These are phyloP conservation scores for Radopholus similis DNA, from an alignment of 1,140 invertebrate genomes.

Conservation along the genomic window DNA sequence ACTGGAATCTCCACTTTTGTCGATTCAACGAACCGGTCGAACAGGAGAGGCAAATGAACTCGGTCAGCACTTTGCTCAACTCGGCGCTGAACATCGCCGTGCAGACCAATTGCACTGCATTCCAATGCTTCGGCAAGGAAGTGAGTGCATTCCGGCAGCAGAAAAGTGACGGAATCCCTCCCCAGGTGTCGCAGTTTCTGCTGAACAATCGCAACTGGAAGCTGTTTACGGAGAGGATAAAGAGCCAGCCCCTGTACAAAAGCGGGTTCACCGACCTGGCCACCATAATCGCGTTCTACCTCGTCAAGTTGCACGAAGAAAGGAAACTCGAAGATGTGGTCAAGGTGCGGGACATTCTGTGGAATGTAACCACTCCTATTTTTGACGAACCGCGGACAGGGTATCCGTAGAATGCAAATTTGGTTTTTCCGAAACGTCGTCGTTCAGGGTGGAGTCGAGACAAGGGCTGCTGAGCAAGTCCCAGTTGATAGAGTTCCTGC, in stretches of 20 bases:
- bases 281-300: constrained; percentile 3
- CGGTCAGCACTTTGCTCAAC: not conserved
- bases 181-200: constrained; percentile 7
- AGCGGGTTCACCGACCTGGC: constrained; percentile 21
- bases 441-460: constrained; percentile 3
- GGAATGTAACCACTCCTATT: constrained; percentile 19
- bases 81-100: constrained; percentile 8
- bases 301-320: constrained; percentile 9
- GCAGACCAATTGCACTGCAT: constrained; percentile 1
- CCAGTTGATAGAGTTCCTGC: constrained; percentile 11
- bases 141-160: not conserved
- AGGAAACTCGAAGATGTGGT: constrained; percentile 7
- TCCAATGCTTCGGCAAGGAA: constrained; percentile 14
- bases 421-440: not conserved
- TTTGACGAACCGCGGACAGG: constrained; percentile 13
- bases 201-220: constrained; percentile 20
- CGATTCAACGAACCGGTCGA: not conserved
- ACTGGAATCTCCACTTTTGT: constrained; percentile 19
- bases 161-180: no score
- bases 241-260: constrained; percentile 11
- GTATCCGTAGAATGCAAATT: not conserved
- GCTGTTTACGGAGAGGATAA: constrained; percentile 4
- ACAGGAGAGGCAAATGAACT: not conserved
- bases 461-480: constrained; percentile 2
- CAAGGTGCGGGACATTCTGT: constrained; percentile 14